A percentile compares a stretch with the other conserved stretches of the same genome.
phyloP scores from a whole-genome alignment of 2,888 invertebrate genomes.

The Melinopterus prodromus region DNA sequence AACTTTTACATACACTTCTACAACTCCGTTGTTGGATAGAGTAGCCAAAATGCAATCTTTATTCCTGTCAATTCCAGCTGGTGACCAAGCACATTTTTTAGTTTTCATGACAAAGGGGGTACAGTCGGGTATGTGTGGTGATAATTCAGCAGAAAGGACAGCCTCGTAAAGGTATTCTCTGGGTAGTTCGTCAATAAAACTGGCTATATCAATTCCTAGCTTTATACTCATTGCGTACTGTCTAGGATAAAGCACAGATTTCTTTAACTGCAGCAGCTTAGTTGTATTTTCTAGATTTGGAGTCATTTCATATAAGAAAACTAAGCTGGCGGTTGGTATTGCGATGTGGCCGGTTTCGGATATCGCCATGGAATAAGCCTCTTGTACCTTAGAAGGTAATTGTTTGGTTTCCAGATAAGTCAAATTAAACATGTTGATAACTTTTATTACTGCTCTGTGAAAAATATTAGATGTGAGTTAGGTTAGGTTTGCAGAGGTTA shows the following conservation, averaged over 20 bases:
- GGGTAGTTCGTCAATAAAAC: conserved; percentile 47
- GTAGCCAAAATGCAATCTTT: conserved; percentile 49
- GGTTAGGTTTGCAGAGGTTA: not conserved
- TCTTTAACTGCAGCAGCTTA: conserved; percentile 48
- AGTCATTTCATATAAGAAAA: conserved; percentile 51
- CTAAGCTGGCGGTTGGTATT: conserved; percentile 50
- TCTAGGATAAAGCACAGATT: conserved; percentile 46
- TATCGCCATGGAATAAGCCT: conserved; percentile 50
- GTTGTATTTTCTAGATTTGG: conserved; percentile 46
- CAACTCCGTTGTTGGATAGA: conserved; percentile 50
- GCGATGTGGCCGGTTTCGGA: conserved; percentile 53
- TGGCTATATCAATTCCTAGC: conserved; percentile 49
- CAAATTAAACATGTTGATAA: conserved; percentile 44
- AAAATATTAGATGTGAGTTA: not conserved
- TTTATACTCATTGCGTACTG: conserved; percentile 46
- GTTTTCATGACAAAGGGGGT: conserved; percentile 43
- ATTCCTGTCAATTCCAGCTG: conserved; percentile 48
- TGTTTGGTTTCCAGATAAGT: conserved; percentile 49
- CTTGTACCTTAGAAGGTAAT: conserved; percentile 46
- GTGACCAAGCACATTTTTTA: conserved; percentile 52
- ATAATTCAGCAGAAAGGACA: conserved; percentile 48
- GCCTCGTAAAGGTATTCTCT: conserved; percentile 50
- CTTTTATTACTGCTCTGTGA: not conserved
- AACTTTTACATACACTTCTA: conserved; percentile 51
- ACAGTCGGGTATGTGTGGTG: conserved; percentile 46